These are phyloP conservation scores for Nothura maculosa DNA, from an alignment of 2,797 vertebrate species.

Conservation along the genomic window DNA sequence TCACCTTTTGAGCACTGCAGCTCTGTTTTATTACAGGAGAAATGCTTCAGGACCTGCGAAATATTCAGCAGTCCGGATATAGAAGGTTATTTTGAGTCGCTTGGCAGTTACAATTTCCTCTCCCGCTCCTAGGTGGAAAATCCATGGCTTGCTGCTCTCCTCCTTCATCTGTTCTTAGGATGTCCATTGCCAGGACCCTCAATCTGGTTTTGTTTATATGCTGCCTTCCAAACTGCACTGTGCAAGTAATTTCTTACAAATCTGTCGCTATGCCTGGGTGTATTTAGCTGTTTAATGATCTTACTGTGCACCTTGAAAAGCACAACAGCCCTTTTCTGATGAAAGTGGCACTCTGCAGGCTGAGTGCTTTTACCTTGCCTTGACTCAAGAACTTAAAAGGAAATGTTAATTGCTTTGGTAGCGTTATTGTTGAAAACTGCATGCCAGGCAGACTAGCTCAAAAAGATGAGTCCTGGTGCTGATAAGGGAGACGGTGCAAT, in stretches of 20 bases:
- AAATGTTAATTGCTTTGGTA: conserved; percentile 64
- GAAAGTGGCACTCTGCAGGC: neutral
- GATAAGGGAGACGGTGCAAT: conserved; percentile 16
- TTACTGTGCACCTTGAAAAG: conserved; percentile 35
- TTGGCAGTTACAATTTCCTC: conserved; percentile 7
- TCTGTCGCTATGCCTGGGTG: neutral
- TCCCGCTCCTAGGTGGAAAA: conserved; percentile 13
- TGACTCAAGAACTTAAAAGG: conserved; percentile 25
- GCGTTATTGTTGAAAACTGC: conserved; percentile 8
- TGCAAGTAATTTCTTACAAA: neutral
- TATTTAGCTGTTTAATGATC: neutral
- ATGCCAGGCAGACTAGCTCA: neutral
- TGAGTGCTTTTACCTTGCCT: conserved; percentile 43
- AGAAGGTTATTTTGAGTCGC: neutral
- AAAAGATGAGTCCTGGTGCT: conserved; percentile 16
- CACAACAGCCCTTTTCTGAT: conserved; percentile 36
- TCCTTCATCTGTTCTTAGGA: conserved; percentile 24
- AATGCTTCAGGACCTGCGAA: neutral
- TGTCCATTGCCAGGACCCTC: conserved; percentile 36
- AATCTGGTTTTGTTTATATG: conserved; percentile 39
- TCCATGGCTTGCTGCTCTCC: conserved; percentile 9
- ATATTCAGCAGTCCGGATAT: neutral
- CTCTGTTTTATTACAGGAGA: neutral
- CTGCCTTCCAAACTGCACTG: conserved; percentile 15
- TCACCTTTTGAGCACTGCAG: neutral